Evolutionary conservation across 2,888 invertebrate genomes (phyloP).

Genomic region (Drosophila prolongata): DNA sequence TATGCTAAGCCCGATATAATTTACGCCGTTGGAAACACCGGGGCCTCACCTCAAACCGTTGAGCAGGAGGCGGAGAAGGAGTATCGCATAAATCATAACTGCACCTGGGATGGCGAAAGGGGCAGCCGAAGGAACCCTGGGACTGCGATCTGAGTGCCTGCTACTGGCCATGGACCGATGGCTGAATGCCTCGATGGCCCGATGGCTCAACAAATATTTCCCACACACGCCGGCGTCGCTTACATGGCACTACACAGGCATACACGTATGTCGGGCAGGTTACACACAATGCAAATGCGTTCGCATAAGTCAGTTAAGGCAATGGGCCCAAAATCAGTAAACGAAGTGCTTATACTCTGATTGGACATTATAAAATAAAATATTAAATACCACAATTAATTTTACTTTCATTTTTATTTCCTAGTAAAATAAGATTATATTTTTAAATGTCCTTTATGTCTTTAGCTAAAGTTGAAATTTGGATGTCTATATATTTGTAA

Average conservation of each 20-base stretch:
- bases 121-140: conserved; percentile 24
- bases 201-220: conserved; percentile 58
- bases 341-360: conserved; percentile 2
- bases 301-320: conserved; percentile 25
- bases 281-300: conserved; percentile 67
- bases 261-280: conserved; percentile 74
- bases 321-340: neutral
- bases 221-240: conserved; percentile 66
- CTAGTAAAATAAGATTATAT: too few relatives aligned
- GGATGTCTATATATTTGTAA: too few relatives aligned
- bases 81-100: conserved; percentile 75
- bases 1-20: conserved; percentile 78
- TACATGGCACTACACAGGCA: conserved; percentile 43
- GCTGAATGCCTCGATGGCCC: conserved; percentile 2
- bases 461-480: too few relatives aligned
- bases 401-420: too few relatives aligned
- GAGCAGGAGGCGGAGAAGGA: conserved; percentile 21
- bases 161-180: conserved; percentile 59
- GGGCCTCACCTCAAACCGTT: conserved; percentile 59
- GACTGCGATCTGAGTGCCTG: conserved; percentile 31
- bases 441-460: too few relatives aligned
- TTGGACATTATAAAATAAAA: neutral
- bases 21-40: conserved; percentile 72
- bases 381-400: neutral
- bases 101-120: conserved; percentile 64